These are phyloP conservation scores for Stigmatopora nigra DNA, from an alignment of 2,113 vertebrate species.

Conservation along the genomic window DNA sequence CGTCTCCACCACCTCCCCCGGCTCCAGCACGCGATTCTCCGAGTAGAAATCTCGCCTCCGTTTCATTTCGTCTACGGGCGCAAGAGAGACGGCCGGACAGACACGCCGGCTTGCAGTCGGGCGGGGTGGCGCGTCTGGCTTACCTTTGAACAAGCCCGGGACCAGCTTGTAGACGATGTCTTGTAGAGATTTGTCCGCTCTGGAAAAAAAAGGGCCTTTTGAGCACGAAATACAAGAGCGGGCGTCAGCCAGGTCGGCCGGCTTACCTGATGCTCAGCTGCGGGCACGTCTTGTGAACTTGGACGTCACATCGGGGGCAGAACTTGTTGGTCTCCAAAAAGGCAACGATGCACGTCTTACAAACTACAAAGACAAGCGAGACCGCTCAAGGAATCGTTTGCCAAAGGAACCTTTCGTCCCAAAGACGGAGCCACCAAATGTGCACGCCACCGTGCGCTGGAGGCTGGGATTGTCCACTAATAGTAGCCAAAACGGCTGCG, in stretches of 20 bases:
- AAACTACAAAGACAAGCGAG: slow-evolving; percentile 62
- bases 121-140: not conserved
- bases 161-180: slow-evolving; percentile 94
- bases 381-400: too few relatives aligned
- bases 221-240: not conserved
- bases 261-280: slow-evolving; percentile 87
- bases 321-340: slow-evolving; percentile 94
- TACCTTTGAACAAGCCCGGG: slow-evolving; percentile 92
- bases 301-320: slow-evolving; percentile 89
- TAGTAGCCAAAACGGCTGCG: too few relatives aligned
- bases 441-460: too few relatives aligned
- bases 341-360: slow-evolving; percentile 90
- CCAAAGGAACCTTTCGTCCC: too few relatives aligned
- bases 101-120: too few relatives aligned
- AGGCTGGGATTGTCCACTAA: too few relatives aligned
- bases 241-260: not conserved
- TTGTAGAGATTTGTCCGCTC: slow-evolving; percentile 90
- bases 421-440: too few relatives aligned
- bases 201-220: slow-evolving; percentile 35
- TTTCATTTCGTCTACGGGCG: slow-evolving; percentile 85
- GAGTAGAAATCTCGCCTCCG: slow-evolving; percentile 85
- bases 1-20: slow-evolving; percentile 75
- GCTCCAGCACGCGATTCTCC: slow-evolving; percentile 73
- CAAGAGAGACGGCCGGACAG: too few relatives aligned
- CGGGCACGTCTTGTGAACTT: slow-evolving; percentile 88